Conservation (phyloP, 2,888 invertebrate species). For the Agrypnus murinus region DNA sequence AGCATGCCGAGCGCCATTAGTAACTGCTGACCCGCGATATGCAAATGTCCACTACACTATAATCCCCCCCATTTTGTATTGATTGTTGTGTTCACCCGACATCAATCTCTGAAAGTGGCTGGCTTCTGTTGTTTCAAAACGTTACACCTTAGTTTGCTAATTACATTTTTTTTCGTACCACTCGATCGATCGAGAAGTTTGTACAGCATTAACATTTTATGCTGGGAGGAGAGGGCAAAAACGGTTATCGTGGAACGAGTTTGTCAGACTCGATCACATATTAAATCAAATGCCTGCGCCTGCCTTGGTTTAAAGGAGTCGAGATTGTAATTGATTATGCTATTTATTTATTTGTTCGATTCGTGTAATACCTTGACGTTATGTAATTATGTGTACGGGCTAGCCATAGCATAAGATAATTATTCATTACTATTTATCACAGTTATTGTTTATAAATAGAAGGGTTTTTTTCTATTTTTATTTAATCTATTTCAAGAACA, state of each 20-base stretch:
- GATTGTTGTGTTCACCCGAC: conserved; percentile 58
- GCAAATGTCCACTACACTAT: conserved; percentile 61
- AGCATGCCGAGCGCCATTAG: conserved; percentile 66
- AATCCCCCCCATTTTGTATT: conserved; percentile 60
- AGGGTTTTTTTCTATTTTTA: background rate
- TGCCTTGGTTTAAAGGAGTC: too few species aligned
- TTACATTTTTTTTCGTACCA: conserved; percentile 15
- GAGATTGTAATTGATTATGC: background rate
- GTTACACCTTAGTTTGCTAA: conserved; percentile 36
- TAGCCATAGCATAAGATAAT: background rate
- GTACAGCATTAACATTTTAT: too few species aligned
- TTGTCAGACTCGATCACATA: too few species aligned
- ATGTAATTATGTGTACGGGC: background rate
- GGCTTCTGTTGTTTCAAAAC: conserved; percentile 27
- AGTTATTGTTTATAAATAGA: conserved; percentile 18
- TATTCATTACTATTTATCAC: conserved; percentile 21
- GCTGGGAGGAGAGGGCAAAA: too few species aligned
- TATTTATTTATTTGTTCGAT: background rate
- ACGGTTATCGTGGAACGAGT: too few species aligned
- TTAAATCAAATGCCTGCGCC: too few species aligned
- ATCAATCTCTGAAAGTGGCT: conserved; percentile 46
- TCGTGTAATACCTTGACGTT: background rate
- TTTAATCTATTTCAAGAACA: too few species aligned
- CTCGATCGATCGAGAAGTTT: background rate
- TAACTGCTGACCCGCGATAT: conserved; percentile 65